Base-by-base conservation (phyloP, 2,113 vertebrate genomes). In the Alligator sinensis region DNA sequence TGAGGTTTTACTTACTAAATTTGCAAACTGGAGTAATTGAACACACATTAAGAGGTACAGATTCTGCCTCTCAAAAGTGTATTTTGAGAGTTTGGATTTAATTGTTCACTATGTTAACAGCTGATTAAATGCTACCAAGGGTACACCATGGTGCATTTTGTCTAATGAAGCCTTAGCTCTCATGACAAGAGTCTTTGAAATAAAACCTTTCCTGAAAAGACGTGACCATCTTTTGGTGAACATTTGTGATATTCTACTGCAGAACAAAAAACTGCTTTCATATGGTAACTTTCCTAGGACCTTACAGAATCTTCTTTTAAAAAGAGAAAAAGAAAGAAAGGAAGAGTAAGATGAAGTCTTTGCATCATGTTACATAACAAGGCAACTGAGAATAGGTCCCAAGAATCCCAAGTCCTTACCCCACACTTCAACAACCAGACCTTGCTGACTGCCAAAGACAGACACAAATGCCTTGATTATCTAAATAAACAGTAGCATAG, bases 391-490 rank as follows among this genome's bases (percentile, higher is more conserved):
- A 72, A 54, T 47, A 89, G 62, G 0, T 0, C 61, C 74, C 2
- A 1, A 12, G 34, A 72, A 38, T 64, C 17, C 58, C 11, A 13
- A 13, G 21, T 76, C 68, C 0, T 0, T 34, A 57, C 0, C 0
- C 57, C 66, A 61, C 0, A 27, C 24, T 72, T 21, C 30, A 38
- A 34, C 82, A 88, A 89, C 30, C 30, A 60, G 64, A 47, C 72
- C 75, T 57, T 55, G 86, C 88, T 72, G 60, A 74, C 88, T 63
- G 76, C 81, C 84, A 81, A 54, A 11, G 25, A 64, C n/a, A n/a
- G 19, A 6, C 9, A 63, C 21, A 21, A 83, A 27, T 0, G 0
- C 59, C 80, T 0, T 0, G 81, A 24, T 91, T 57, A 58, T 28
- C 84, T 0, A 0, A 55, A 93, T 88, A 84, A 38, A 85, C 3